Percentiles rank a stretch among this genome's conserved stretches.
Conservation (phyloP, 2,113 vertebrate species). For the Argyrosomus japonicus region DNA sequence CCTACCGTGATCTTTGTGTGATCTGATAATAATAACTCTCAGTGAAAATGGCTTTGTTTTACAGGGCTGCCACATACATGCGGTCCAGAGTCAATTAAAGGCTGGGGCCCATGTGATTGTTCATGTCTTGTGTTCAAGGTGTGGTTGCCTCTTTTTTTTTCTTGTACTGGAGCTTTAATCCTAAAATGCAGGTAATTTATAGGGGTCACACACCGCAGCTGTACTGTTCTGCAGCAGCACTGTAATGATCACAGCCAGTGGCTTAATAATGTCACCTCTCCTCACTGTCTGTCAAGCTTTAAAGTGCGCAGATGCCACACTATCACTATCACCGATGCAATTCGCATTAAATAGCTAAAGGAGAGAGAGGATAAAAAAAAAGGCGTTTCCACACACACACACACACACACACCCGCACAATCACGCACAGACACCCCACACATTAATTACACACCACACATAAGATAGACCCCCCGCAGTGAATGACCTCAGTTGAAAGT, state of each 20-base stretch:
- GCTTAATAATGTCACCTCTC: conserved; percentile 60
- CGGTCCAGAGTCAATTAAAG: conserved; percentile 54
- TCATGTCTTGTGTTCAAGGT: conserved; percentile 70
- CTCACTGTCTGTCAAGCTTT: conserved; percentile 28
- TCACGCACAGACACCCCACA: conserved; percentile 38
- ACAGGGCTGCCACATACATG: conserved; percentile 26
- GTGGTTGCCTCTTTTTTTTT: conserved; percentile 70
- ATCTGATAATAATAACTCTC: neutral
- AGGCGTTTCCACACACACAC: conserved; percentile 62
- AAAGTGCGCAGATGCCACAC: conserved; percentile 45
- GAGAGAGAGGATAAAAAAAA: conserved; percentile 16
- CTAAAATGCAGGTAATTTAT: conserved; percentile 58
- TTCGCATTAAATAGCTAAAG: conserved; percentile 49
- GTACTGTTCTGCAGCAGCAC: conserved; percentile 36
- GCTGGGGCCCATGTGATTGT: conserved; percentile 59
- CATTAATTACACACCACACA: conserved; percentile 41
- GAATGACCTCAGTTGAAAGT: conserved; percentile 73
- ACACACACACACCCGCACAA: conserved; percentile 25
- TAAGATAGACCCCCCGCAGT: conserved; percentile 58
- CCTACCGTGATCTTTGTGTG: conserved; percentile 12
- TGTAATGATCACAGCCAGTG: conserved; percentile 41
- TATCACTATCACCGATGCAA: conserved; percentile 45
- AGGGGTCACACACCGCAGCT: conserved; percentile 54
- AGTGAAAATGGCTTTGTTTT: neutral
- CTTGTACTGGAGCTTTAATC: conserved; percentile 23